These are phyloP conservation scores for Tuta absoluta DNA, from an alignment of 2,888 invertebrate genomes.

Conservation along the genomic window DNA sequence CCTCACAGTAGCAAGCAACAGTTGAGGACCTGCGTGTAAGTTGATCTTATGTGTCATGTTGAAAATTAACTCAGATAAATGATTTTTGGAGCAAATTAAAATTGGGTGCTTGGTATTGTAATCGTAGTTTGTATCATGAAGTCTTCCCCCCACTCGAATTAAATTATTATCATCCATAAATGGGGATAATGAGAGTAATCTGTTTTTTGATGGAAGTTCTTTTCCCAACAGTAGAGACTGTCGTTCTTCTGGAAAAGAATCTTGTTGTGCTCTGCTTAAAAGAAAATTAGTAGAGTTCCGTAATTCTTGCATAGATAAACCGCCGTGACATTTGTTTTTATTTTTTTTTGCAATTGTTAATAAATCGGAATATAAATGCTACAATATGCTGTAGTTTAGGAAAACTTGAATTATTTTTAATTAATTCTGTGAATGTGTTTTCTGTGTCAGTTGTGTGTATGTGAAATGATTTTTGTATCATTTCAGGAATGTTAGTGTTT, in stretches of 20 bases:
- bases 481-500: constrained; percentile 22
- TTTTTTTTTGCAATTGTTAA: constrained; percentile 11
- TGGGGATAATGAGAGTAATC: not conserved
- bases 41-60: too few species aligned
- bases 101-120: too few species aligned
- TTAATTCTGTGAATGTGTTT: constrained; percentile 3
- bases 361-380: constrained; percentile 28
- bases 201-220: not conserved
- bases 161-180: too few species aligned
- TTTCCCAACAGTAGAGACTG: not conserved
- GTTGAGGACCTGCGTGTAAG: too few species aligned
- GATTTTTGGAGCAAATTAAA: too few species aligned
- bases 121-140: too few species aligned
- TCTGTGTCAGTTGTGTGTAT: not conserved
- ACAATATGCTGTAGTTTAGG: constrained; percentile 24
- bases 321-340: not conserved
- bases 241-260: constrained; percentile 26
- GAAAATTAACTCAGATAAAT: too few species aligned
- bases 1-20: constrained; percentile 2
- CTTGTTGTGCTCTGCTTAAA: constrained; percentile 15
- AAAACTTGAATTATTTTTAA: constrained; percentile 23
- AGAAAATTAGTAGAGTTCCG: not conserved
- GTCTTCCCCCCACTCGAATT: too few species aligned
- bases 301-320: not conserved
- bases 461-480: not conserved